Conservation (phyloP, 2,797 vertebrate genomes). For the Pantherophis vulpinus region DNA sequence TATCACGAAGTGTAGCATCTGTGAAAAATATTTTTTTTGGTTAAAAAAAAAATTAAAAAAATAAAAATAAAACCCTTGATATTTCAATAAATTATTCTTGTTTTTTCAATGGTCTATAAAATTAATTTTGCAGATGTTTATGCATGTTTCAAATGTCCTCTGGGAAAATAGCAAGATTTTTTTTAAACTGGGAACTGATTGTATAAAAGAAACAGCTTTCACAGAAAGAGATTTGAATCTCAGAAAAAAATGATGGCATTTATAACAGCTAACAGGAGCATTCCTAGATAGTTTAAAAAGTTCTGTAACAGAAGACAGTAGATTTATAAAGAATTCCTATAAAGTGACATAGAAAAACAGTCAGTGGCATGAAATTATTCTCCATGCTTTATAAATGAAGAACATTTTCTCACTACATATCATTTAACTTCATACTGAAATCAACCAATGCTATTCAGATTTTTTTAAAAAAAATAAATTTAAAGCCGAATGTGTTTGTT, state of each 20-base stretch:
- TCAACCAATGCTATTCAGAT: slow-evolving; percentile 39
- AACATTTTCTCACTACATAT: slow-evolving; percentile 27
- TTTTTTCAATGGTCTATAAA: neutral
- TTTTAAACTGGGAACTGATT: neutral
- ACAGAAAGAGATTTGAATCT: slow-evolving; percentile 40
- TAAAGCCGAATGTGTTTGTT: neutral
- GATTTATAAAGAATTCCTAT: slow-evolving; percentile 57
- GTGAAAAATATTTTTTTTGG: neutral
- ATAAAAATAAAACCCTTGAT: neutral
- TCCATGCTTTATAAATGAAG: slow-evolving; percentile 60
- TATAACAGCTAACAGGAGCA: slow-evolving; percentile 36
- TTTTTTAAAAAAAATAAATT: too few relatives aligned
- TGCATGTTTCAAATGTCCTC: neutral
- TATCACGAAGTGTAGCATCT: neutral
- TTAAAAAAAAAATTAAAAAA: slow-evolving; percentile 1
- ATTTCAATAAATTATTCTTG: neutral
- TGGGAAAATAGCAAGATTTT: neutral
- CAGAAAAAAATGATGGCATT: slow-evolving; percentile 50
- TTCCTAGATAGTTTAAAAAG: slow-evolving; percentile 56
- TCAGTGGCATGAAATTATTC: slow-evolving; percentile 46
- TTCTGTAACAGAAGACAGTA: slow-evolving; percentile 56
- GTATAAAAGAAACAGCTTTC: neutral
- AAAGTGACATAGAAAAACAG: slow-evolving; percentile 56
- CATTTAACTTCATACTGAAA: slow-evolving; percentile 42
- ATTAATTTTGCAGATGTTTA: neutral